Conservation (phyloP, 2,888 invertebrate genomes). For the Oegoconia quadripuncta region DNA sequence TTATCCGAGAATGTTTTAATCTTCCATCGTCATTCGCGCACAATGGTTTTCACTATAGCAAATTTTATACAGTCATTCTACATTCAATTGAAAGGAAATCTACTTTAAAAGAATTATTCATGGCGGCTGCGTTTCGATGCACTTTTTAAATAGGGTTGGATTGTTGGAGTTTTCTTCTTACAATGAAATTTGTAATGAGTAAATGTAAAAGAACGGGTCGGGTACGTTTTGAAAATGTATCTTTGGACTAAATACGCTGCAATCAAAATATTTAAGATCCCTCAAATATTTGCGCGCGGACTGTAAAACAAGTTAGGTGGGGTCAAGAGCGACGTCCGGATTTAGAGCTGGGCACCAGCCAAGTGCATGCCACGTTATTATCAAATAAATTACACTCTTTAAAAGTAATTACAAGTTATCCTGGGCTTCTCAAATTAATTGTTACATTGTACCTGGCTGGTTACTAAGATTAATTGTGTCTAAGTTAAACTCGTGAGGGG, state of each 20-base stretch:
- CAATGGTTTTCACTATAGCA: slow-evolving; percentile 56
- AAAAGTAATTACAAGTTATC: slow-evolving; percentile 19
- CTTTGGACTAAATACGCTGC: too few relatives aligned
- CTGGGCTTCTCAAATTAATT: too few relatives aligned
- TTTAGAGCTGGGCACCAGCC: slow-evolving; percentile 68
- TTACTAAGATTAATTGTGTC: too few relatives aligned
- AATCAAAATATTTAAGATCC: not conserved
- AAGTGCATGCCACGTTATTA: slow-evolving; percentile 47
- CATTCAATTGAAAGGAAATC: slow-evolving; percentile 44
- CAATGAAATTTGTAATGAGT: not conserved
- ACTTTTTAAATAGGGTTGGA: slow-evolving; percentile 32
- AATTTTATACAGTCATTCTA: slow-evolving; percentile 69
- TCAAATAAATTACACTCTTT: slow-evolving; percentile 39
- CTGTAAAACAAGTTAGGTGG: slow-evolving; percentile 52
- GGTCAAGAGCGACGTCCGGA: slow-evolving; percentile 64
- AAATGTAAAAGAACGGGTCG: not conserved
- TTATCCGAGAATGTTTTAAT: slow-evolving; percentile 72
- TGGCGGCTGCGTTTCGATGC: slow-evolving; percentile 30
- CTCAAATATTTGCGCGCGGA: slow-evolving; percentile 21
- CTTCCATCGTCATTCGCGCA: slow-evolving; percentile 71
- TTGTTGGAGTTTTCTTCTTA: slow-evolving; percentile 7
- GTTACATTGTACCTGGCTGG: too few relatives aligned
- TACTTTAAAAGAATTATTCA: slow-evolving; percentile 27
- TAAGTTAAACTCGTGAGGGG: too few relatives aligned
- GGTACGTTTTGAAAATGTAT: too few relatives aligned